Percentiles rank a stretch among this genome's conserved stretches.
Conservation (phyloP, 2,797 vertebrate species). For the Notolepis coatsorum region DNA sequence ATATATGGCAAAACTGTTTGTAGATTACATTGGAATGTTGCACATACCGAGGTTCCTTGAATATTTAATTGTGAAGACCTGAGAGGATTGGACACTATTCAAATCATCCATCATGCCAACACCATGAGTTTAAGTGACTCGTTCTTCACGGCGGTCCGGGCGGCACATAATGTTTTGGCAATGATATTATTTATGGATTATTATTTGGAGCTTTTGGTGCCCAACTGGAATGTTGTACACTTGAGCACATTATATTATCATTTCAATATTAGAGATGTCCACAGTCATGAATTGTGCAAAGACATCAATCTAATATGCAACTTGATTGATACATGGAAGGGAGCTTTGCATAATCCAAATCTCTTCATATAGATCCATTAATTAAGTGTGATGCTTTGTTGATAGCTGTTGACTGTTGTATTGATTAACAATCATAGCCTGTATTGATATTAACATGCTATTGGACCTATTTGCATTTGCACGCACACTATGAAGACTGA, state of each 20-base stretch:
- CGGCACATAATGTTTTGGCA: too few relatives aligned
- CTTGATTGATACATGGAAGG: constrained; percentile 24
- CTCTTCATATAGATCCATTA: constrained; percentile 57
- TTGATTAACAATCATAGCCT: constrained; percentile 51
- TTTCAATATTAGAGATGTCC: constrained; percentile 8
- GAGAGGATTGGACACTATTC: background rate
- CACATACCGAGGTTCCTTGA: constrained; percentile 13
- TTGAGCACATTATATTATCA: constrained; percentile 3
- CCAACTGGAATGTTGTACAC: constrained; percentile 9
- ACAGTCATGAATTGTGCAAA: constrained; percentile 51
- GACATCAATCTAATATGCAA: constrained; percentile 51
- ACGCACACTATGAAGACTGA: constrained; percentile 73
- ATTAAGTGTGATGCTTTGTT: constrained; percentile 47
- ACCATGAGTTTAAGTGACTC: too few relatives aligned
- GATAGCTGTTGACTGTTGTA: constrained; percentile 46
- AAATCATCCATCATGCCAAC: too few relatives aligned
- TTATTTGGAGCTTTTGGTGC: constrained; percentile 37
- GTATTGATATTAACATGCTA: constrained; percentile 61
- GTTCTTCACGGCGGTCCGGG: too few relatives aligned
- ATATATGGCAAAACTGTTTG: background rate
- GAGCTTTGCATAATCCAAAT: constrained; percentile 47
- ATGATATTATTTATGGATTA: too few relatives aligned
- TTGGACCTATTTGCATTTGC: constrained; percentile 77
- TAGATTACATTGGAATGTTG: background rate
- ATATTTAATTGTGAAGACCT: background rate